Evolutionary conservation across 1,140 invertebrate species (phyloP), one percentile per base, ranked within the genome.

Genomic region (Nephila pilipes): DNA sequence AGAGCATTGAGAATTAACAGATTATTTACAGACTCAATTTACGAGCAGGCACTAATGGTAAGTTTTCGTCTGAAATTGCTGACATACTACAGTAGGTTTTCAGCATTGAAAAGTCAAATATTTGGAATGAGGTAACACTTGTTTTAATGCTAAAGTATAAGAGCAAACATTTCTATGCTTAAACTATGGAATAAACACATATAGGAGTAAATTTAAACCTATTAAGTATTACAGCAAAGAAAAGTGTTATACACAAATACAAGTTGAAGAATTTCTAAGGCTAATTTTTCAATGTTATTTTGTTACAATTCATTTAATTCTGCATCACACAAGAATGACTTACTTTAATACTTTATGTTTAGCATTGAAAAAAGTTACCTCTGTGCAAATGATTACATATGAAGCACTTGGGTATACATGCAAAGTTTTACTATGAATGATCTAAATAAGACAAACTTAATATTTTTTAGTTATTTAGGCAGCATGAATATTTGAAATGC

Each of bases 1-100:
- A 85, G 83, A 60, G 83, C 83, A 60, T 36, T 54, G 18, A 85
- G 16, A 65, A n/a, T 75, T 75, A 55, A 83, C 54, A 87, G 60
- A 83, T 38, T 91, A 91, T 83, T 63, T 91, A 83, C 80, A 83
- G 32, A 65, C 57, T 91, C 46, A n/a, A 63, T 57, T 83, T 22
- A 85, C 55, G 63, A 92, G 75, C 90, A 92, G 90, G 90, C 90
- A 92, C 90, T 92, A 92, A 55, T 92, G 90, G 90, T 85, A 85
- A 65, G 14, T 83, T 69, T 69, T 85, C 22, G 18, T 83, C 80
- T 81, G 80, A 81, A 81, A 81, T 36, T 81, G 29, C 65, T 81
- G 38, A 81, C 36, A 80, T 36, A 46, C 79, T 81, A 81, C 46
- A 55, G 80, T 36, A 81, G 80, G 80, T 81, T 81, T 46, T 81